Conservation (phyloP, 2,888 invertebrate genomes). For the Erebia aethiops region DNA sequence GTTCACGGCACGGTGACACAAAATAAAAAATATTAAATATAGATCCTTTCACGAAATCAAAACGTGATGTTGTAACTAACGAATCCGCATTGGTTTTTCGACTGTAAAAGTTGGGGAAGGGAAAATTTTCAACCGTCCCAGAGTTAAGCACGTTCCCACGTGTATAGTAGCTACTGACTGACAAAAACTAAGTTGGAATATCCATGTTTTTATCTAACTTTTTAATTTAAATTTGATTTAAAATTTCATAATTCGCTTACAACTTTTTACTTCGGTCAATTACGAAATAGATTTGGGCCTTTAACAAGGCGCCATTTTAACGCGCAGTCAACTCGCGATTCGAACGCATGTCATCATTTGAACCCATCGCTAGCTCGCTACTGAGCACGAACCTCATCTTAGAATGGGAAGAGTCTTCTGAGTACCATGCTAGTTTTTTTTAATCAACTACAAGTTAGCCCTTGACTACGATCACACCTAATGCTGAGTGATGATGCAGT, state of each 20-base stretch:
- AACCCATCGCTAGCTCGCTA: too few relatives aligned
- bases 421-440: too few relatives aligned
- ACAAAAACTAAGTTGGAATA: constrained; percentile 34
- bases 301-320: too few relatives aligned
- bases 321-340: too few relatives aligned
- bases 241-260: constrained; percentile 33
- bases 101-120: constrained; percentile 41
- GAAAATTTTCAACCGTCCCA: constrained; percentile 42
- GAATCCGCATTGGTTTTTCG: constrained; percentile 42
- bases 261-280: background rate
- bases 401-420: too few relatives aligned
- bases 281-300: background rate
- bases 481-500: too few relatives aligned
- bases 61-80: constrained; percentile 39
- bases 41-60: constrained; percentile 18
- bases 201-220: constrained; percentile 35
- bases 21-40: background rate
- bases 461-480: too few relatives aligned
- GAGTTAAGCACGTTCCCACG: constrained; percentile 33
- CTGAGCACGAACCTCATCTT: too few relatives aligned
- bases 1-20: background rate
- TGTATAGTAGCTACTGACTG: constrained; percentile 34
- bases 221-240: constrained; percentile 33
- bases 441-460: too few relatives aligned
- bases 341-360: too few relatives aligned